phyloP scores from a whole-genome alignment of 2,888 invertebrate species.

The Augiades crinisus region DNA sequence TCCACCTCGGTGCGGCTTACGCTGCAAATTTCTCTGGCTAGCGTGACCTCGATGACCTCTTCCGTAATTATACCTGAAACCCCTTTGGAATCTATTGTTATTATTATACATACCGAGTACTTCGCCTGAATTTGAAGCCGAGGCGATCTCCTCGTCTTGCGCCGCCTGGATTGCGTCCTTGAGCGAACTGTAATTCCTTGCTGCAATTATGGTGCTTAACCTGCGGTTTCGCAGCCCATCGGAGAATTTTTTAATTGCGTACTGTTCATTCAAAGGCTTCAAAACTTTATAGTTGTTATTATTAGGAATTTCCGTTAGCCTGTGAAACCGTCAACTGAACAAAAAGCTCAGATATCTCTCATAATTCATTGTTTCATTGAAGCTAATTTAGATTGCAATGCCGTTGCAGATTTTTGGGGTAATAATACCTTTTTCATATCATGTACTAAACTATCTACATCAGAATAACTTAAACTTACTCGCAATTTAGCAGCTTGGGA shows the following conservation, averaged over 20 bases:
- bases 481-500: slow-evolving; percentile 1
- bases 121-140: too few species aligned
- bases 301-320: slow-evolving; percentile 20
- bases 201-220: slow-evolving; percentile 23
- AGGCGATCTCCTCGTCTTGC: slow-evolving; percentile 22
- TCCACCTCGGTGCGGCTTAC: neutral
- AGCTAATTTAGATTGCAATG: neutral
- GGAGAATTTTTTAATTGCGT: slow-evolving; percentile 24
- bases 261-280: slow-evolving; percentile 24
- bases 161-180: slow-evolving; percentile 28
- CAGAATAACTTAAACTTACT: neutral
- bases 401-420: neutral
- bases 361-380: slow-evolving; percentile 16
- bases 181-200: slow-evolving; percentile 10
- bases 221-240: slow-evolving; percentile 21
- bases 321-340: slow-evolving; percentile 28
- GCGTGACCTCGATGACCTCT: neutral
- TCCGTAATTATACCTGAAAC: slow-evolving; percentile 9
- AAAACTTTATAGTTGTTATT: slow-evolving; percentile 15
- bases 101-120: too few species aligned
- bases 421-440: slow-evolving; percentile 2
- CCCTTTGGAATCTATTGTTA: neutral
- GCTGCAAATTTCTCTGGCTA: neutral
- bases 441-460: neutral
- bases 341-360: slow-evolving; percentile 24